Conservation (phyloP, 2,113 vertebrate genomes). For the Narcine bancroftii region DNA sequence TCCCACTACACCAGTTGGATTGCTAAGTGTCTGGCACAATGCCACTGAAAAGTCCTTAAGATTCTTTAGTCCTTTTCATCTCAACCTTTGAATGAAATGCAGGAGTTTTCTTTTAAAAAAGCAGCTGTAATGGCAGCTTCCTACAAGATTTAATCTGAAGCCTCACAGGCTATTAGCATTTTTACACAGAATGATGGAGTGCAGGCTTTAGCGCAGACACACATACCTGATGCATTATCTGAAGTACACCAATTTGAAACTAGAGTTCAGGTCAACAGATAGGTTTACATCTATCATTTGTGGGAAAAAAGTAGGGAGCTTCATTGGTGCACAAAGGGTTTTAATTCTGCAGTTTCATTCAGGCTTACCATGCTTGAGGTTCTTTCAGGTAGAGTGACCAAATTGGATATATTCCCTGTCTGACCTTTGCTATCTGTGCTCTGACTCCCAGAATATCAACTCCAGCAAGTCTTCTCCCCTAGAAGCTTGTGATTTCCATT, state of each 20-base stretch:
- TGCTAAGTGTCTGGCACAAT: conserved; percentile 56
- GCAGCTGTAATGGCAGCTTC: conserved; percentile 47
- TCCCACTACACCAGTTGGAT: conserved; percentile 55
- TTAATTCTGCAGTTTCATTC: conserved; percentile 2
- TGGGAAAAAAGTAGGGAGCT: conserved; percentile 14
- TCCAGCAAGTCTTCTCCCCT: neutral
- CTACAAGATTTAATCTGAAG: conserved; percentile 37
- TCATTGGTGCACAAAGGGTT: neutral
- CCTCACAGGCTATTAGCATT: conserved; percentile 19
- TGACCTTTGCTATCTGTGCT: neutral
- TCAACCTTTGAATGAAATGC: conserved; percentile 21
- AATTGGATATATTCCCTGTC: conserved; percentile 29
- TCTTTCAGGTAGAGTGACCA: neutral
- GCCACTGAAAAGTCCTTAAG: conserved; percentile 53
- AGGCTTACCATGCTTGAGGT: neutral
- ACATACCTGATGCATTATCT: conserved; percentile 30
- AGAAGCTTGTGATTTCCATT: neutral
- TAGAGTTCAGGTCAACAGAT: conserved; percentile 35
- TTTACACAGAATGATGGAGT: conserved; percentile 17
- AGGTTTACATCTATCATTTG: conserved; percentile 19
- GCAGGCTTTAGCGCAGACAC: conserved; percentile 10
- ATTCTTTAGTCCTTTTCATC: conserved; percentile 50
- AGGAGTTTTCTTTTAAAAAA: conserved; percentile 42
- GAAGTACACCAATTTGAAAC: conserved; percentile 32
- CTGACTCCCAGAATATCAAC: neutral